Evolutionary conservation across 2,797 vertebrate species (phyloP), one percentile per base, ranked within the genome.

Genomic region (Brachymystax lenok): DNA sequence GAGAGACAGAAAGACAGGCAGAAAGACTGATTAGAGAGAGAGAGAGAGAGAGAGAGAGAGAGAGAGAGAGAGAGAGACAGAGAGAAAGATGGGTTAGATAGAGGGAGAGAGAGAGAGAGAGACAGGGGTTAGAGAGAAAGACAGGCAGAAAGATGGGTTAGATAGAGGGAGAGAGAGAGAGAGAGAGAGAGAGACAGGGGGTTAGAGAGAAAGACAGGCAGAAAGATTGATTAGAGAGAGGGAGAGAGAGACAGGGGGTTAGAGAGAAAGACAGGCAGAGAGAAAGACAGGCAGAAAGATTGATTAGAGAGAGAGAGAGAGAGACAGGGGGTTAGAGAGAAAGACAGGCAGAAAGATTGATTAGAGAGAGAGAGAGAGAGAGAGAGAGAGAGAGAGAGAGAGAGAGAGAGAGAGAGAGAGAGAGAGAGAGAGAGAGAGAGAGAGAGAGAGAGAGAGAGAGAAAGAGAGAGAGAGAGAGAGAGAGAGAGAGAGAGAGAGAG

Each of bases 391-490:
- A 74, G 27, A 33, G 71, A 70, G 59, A 79, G 81, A 77, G 79
- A 77, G 68, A 51, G 70, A 81, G 63, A 56, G 24, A 64, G 21
- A 19, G 13, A 35, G n/a, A n/a, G n/a, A n/a, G n/a, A n/a, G n/a
- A n/a, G n/a, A n/a, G n/a, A n/a, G n/a, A n/a, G 28, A 74, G 27
- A 33, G 71, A 70, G 59, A 79, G 81, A 77, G 79, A 52, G 12
- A 3, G 10, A 71, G 73, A 81, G 63, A 56, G 24, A 64, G 21
- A 19, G 13, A 35, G n/a, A n/a, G n/a, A n/a, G n/a, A n/a, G n/a
- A n/a, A n/a, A n/a, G n/a, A n/a, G n/a, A n/a, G 28, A 74, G 27
- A 33, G 71, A 70, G 59, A 79, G 81, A 77, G 79, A 77, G 68
- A 51, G 70, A 81, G 63, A 56, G 24, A 64, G 21, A 19, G 13